Base-by-base conservation (phyloP, 2,113 vertebrate species). In the Elanus axillaris region DNA sequence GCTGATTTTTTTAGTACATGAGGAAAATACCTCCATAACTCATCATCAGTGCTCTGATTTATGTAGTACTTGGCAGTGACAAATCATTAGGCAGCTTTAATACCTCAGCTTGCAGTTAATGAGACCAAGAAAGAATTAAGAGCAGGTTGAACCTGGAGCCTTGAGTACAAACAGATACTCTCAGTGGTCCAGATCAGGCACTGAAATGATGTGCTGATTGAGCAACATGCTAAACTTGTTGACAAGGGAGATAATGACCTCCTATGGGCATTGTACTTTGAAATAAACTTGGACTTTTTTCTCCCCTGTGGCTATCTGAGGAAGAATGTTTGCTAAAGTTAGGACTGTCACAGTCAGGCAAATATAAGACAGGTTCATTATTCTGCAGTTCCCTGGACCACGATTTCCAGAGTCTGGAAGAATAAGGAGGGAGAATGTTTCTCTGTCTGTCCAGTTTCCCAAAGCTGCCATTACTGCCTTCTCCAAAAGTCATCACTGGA, bases 11-110 rank as follows among this genome's bases (percentile, higher is more conserved):
- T 72, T 77, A 52, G 88, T 27, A 59, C 86, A 72, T 52, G 91
- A 93, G 76, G 79, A 59, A 90, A 89, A 32, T 86, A 45, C 22
- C 69, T 93, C 82, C 59, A 16, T 90, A 93, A 81, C 16, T 94
- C 83, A 77, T 88, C 86, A 93, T 88, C 88, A 77, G 82, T 32
- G 34, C 71, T 92, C 50, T 93, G 95, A 94, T 94, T 95, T 90
- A 67, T 86, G 90, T 58, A n/a, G 67, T 68, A 36, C 75, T 71
- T 92, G 94, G 78, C 95, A 89, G 88, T 80, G 92, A 67, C 63
- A 96, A 94, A 92, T 94, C 75, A 71, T 90, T 95, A 90, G 78
- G 90, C 88, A 88, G 63, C 43, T 86, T 73, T 87, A 83, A 1
- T 80, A 40, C n/a, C 81, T 91, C 78, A 80, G 78, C n/a, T 19